A percentile compares a stretch with the other conserved stretches of the same genome.
Conservation (phyloP, 1,140 invertebrate genomes). For the Diorhabda sublineata region DNA sequence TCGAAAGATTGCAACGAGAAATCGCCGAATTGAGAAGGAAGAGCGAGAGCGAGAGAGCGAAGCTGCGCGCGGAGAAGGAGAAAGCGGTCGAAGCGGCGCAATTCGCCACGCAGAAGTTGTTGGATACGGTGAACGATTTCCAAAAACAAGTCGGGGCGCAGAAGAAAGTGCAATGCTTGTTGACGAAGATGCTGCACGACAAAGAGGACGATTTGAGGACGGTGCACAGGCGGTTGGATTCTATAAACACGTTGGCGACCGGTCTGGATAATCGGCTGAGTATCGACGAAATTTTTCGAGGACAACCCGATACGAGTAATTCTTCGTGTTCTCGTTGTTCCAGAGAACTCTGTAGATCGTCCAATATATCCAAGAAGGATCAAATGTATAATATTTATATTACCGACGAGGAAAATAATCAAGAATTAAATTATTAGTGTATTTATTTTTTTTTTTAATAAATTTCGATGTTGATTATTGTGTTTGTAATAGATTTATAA, state of each 20-base stretch:
- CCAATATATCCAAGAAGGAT: background rate
- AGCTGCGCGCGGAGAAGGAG: conserved; percentile 30
- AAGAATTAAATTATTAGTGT: background rate
- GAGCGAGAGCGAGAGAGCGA: conserved; percentile 28
- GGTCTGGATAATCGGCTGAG: background rate
- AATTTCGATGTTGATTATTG: too few relatives aligned
- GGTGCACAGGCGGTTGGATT: conserved; percentile 24
- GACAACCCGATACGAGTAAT: background rate
- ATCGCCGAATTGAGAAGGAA: conserved; percentile 24
- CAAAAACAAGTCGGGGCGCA: conserved; percentile 30
- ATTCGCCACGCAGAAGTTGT: conserved; percentile 34
- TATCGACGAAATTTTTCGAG: conserved; percentile 9
- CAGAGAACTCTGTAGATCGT: background rate
- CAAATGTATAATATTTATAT: background rate
- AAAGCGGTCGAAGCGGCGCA: conserved; percentile 31
- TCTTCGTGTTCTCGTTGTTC: background rate
- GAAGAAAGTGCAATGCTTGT: conserved; percentile 30
- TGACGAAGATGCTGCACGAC: conserved; percentile 31
- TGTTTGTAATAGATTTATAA: too few relatives aligned
- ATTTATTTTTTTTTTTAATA: background rate
- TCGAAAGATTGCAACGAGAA: conserved; percentile 25
- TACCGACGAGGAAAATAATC: background rate
- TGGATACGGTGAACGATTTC: conserved; percentile 33
- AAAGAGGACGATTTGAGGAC: conserved; percentile 31
- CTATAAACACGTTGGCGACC: conserved; percentile 20